Evolutionary conservation across 1,140 invertebrate genomes (phyloP), one percentile per base, ranked within the genome.

Genomic region (Aphelinus certus): DNA sequence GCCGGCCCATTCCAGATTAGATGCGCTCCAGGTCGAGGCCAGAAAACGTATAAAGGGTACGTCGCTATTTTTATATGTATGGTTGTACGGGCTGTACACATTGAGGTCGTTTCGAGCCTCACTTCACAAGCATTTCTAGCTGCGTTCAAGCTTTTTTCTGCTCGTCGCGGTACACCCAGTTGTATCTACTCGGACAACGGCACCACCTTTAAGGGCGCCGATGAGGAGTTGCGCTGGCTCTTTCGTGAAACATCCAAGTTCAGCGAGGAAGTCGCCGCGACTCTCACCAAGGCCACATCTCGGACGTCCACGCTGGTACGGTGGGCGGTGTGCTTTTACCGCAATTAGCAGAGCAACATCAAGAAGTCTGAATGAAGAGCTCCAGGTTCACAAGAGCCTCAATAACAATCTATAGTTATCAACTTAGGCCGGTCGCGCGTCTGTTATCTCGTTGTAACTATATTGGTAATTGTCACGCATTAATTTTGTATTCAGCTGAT

Each of bases 41-140:
- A 48, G 3, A 64, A 10, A 42, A 51, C 69, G 0, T 60, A 60
- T 26, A 79, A 79, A n/a, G 72, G 66, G 3, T 76, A 71, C 53
- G 55, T 79, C 9, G 65, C 67, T 0, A 3, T 65, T 9, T 82
- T 82, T 71, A 57, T 74, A 26, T 82, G 79, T 48, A 76, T 80
- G 58, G 58, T 73, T 2, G 79, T 78, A 0, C 77, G 79, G 10
- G 83, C 81, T 26, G 55, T 81, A 3, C 83, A 83, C 71, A 57
- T 83, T 7, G 81, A 84, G 72, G 76, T 80, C 0, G 80, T 80
- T 1, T 72, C 73, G 7, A 76, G 80, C n/a, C 64, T 81, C 43
- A 70, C 79, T 3, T 71, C 78, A 2, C 57, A 66, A 10, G 66
- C 75, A 10, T 81, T 83, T 67, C 45, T 83, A 45, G 74, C 60